Evolutionary conservation across 2,888 invertebrate species (phyloP), one percentile per base, ranked within the genome.

Genomic region (Harpalus rufipes): DNA sequence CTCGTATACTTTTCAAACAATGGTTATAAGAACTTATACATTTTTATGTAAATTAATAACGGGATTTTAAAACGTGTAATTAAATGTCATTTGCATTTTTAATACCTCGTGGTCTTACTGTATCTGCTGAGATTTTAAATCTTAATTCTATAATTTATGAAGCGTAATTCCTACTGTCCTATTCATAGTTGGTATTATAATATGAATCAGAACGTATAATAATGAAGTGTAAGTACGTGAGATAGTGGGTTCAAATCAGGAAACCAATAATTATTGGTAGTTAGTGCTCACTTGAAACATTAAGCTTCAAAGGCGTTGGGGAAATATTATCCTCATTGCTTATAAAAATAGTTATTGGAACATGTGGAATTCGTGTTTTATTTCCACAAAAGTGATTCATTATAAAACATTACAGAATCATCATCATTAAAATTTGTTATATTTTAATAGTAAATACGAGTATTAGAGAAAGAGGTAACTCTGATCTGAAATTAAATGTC

Each of bases 111-210:
- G 44, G 8, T 51, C 44, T 51, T 51, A 51, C 10, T 51, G 44
- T 10, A 51, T 12, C 44, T 51, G 8, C 0, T 51, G 10, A 51
- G 44, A 51, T 51, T 51, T 51, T 12, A 51, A 51, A 51, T 51
- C 44, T 51, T 51, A 51, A 51, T 51, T 51, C 44, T 51, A 51
- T 51, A 51, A 51, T 51, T 51, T 51, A 51, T 51, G 44, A 51
- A 51, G 44, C 44, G 44, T 51, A 12, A 12, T 51, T 51, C 44
- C 44, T 32, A 10, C 44, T 51, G 44, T 51, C 44, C 44, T 51
- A 32, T 51, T 51, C 44, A 51, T 51, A 51, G 44, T 8, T 51
- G 8, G 44, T 10, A 32, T 32, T 32, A 32, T 51, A 51, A 51
- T 51, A 51, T 51, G 5, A 51, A 51, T 51, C 44, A 51, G 44